phyloP scores from a whole-genome alignment of 2,113 vertebrate species.

The Peromyscus polionotus region DNA sequence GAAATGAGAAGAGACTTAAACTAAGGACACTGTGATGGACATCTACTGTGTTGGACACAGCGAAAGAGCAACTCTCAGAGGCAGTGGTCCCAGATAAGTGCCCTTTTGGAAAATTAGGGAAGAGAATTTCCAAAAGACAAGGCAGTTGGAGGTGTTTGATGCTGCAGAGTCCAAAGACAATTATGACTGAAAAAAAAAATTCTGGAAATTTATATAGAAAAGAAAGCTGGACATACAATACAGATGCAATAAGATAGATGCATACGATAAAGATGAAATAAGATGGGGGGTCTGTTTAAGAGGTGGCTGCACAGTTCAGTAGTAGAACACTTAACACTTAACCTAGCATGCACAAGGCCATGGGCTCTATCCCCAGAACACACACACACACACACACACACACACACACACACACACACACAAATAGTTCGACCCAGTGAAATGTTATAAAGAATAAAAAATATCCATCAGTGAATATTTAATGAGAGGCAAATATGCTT shows the following conservation, averaged over 20 bases:
- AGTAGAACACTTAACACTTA: neutral
- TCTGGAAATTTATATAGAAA: conserved; percentile 50
- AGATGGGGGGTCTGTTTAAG: neutral
- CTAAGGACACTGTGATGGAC: neutral
- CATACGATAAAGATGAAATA: no score
- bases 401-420: neutral
- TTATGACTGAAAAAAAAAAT: conserved; percentile 3
- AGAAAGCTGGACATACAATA: neutral
- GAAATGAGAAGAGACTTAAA: neutral
- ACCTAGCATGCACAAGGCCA: neutral
- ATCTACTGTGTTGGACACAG: neutral
- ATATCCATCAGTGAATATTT: conserved; percentile 35
- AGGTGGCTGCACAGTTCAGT: neutral
- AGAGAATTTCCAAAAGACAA: conserved; percentile 54
- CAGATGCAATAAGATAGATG: neutral
- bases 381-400: neutral
- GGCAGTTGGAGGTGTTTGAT: neutral
- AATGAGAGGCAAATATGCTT: neutral
- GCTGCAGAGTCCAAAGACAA: neutral
- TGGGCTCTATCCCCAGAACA: neutral
- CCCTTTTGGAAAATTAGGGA: conserved; percentile 15
- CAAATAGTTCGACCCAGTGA: neutral
- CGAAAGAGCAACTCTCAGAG: neutral
- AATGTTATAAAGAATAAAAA: conserved; percentile 36
- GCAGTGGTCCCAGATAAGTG: neutral